A percentile compares a stretch with the other conserved stretches of the same genome.
Conservation (phyloP, 2,797 vertebrate genomes). For the Nothura maculosa region DNA sequence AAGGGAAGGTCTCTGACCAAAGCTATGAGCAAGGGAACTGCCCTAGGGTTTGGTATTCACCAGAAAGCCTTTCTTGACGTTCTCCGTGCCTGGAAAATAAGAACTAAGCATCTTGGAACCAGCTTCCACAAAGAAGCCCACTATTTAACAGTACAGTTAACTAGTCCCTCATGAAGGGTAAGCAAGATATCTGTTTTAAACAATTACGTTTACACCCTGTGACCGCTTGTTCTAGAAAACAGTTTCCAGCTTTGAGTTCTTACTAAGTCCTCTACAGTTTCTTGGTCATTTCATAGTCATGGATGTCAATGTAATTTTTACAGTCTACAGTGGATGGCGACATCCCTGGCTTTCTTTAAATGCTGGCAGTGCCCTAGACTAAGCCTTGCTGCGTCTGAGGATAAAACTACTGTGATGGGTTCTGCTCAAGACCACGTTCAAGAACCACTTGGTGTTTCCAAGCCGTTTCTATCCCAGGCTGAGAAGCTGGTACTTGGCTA, state of each 20-base stretch:
- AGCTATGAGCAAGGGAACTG: neutral
- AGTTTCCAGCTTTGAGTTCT: neutral
- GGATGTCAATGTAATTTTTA: neutral
- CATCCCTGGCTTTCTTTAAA: neutral
- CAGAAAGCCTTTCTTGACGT: neutral
- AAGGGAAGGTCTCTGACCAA: neutral
- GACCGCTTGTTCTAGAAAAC: neutral
- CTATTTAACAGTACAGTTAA: neutral
- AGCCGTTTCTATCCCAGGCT: fast-evolving
- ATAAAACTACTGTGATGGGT: fast-evolving
- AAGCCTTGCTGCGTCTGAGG: neutral
- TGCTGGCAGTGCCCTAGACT: fast-evolving
- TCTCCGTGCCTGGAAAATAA: neutral
- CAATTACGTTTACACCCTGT: neutral
- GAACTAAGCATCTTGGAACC: neutral
- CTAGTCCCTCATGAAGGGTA: neutral
- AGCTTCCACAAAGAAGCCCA: neutral
- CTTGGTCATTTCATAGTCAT: neutral
- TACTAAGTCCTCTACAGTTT: neutral
- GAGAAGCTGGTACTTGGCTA: neutral
- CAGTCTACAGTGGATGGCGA: neutral
- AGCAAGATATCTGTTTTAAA: neutral
- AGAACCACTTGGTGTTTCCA: neutral
- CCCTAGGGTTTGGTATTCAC: neutral
- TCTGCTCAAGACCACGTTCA: fast-evolving